Base-by-base conservation (phyloP, 2,797 vertebrate species). In the Lepidocolaptes lacrymiger region DNA sequence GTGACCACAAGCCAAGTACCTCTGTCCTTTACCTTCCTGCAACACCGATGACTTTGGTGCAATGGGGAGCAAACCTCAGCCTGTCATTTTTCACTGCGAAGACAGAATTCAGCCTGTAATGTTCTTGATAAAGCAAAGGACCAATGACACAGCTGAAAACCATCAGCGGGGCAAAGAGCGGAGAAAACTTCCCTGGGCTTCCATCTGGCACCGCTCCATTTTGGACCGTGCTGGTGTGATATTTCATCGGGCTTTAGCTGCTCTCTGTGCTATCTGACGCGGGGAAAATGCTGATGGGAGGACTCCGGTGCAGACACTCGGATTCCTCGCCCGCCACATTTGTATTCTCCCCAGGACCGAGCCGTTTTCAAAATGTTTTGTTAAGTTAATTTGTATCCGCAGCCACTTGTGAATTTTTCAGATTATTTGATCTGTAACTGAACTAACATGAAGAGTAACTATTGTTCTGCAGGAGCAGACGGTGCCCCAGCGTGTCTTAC, bases 121-220 rank as follows among this genome's bases (percentile, higher is more conserved):
- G 86, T 49, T 95, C 94, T 56, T 51, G 89, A 74, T 66, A 36
- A 76, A 81, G 93, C 91, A 28, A 51, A 93, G 93, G 3, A 44
- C 95, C 92, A 93, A 80, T 94, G 95, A 96, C 84, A 95, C 95
- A 94, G 93, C 95, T 94, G 94, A 96, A 96, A 97, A 96, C 55
- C 94, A 95, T 89, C 78, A 79, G 89, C 15, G 18, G 93, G 89
- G 95, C 94, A 87, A 82, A 95, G 89, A 95, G 87, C 93, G 32
- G 68, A 17, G 84, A 88, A 90, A 89, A 89, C 88, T 93, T 95
- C 91, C 94, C 91, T 36, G 91, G 93, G 90, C 80, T 94, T 95
- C 94, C 94, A 95, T 81, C 79, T 95, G 95, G 93, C 96, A 95
- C 1, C 0, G 39, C 88, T 94, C 95, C 94, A 96, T 82, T 59